Base-by-base conservation (phyloP, 2,888 invertebrate species). In the Ephialtes manifestator region DNA sequence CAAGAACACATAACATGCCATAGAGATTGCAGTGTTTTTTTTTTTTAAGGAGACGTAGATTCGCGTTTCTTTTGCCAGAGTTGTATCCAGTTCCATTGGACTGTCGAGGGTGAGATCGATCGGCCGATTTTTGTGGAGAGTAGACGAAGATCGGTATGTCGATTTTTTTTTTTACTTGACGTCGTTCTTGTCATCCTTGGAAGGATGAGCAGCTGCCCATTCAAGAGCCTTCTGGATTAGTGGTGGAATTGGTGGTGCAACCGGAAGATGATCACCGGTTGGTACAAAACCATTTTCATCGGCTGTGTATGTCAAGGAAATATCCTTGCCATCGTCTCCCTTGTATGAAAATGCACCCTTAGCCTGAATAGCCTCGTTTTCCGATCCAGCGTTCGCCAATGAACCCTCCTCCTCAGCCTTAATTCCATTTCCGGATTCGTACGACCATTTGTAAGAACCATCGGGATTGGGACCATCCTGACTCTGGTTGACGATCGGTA, bases 371-470 rank as follows among this genome's bases (percentile, higher is more conserved):
- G 92, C 93, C 70, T 91, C 94, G 81, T 92, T 93, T 11, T 91
- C 90, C 18, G 87, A 51, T 11, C 94, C 94, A 0, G 89, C 90
- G 85, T 93, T 92, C 77, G 93, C 92, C 83, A 94, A 72, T 70
- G 91, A 92, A 0, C 93, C 93, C 60, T 91, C 90, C 86, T 95
- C 95, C 81, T 94, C 91, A 28, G 92, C 94, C 46, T 89, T 84
- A 84, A 95, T 95, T 8, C 95, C 95, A 85, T 95, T 95, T 0
- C 94, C 94, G 13, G 94, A 91, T 86, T 95, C 94, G 89, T 93
- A 95, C 35, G 90, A 93, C 92, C 89, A 93, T 35, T 91, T 90
- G 90, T 93, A 93, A 2, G 93, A 92, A 3, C 93, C 93, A 79
- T 93, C 93, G 4, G 93, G 93, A 53, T 93, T 93, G 0, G 93